A percentile compares a stretch with the other conserved stretches of the same genome.
Conservation (phyloP, 1,140 invertebrate species). For the Whitmania pigra region DNA sequence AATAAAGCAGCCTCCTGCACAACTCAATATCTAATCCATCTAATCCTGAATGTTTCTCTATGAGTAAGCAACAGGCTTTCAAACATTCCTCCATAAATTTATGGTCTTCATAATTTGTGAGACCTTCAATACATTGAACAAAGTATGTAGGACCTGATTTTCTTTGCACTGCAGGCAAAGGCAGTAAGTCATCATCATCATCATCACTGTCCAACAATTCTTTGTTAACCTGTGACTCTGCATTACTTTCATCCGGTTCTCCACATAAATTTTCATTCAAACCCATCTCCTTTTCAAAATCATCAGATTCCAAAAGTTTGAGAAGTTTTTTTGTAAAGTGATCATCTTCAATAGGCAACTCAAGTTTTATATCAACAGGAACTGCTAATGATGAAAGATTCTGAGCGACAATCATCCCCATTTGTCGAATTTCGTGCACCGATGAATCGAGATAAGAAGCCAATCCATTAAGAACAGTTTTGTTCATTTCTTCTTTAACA, state of each 20-base stretch:
- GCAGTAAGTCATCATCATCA: constrained; percentile 4
- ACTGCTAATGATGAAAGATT: background rate
- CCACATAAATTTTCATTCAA: background rate
- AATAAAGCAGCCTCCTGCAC: constrained; percentile 9
- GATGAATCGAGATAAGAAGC: constrained; percentile 8
- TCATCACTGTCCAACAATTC: constrained; percentile 13
- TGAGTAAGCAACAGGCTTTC: background rate
- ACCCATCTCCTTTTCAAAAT: background rate
- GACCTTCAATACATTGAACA: constrained; percentile 10
- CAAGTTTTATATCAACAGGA: background rate
- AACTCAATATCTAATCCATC: constrained; percentile 2
- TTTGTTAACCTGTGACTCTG: background rate
- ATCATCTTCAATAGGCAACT: constrained; percentile 4
- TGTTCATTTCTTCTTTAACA: background rate
- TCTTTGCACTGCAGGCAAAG: background rate
- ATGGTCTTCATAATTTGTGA: background rate
- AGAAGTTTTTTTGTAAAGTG: background rate
- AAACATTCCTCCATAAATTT: constrained; percentile 5
- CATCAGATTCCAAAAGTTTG: background rate
- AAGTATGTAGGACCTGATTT: constrained; percentile 3
- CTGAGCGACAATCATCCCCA: constrained; percentile 14
- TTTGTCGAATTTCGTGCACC: constrained; percentile 10
- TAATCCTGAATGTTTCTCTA: constrained; percentile 9
- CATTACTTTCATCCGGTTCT: background rate
- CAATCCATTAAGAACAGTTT: constrained; percentile 10